Evolutionary conservation across 1,140 invertebrate species (phyloP), one percentile per base, ranked within the genome.

Genomic region (Atta colombica): DNA sequence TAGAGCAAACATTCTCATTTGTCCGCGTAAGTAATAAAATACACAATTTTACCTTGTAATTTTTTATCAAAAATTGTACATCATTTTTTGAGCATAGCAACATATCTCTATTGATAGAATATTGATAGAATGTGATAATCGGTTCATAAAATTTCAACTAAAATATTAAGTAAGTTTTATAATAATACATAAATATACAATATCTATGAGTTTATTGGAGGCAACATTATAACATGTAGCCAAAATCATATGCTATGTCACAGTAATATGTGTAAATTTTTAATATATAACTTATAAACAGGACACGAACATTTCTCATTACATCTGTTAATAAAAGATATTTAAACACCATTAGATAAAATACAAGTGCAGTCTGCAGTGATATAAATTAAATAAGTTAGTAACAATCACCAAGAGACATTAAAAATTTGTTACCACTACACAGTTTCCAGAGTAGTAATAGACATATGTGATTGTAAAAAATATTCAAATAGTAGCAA

Each of bases 161-260:
- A 78, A 58, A 8, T 39, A 81, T n/a, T 58, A 81, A 71, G 7
- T 58, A 81, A 71, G 7, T 66, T 45, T 45, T 31, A 4, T 51
- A 65, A 28, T 63, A 77, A 78, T 51, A 66, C 3, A 51, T 60
- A 14, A 60, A 75, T 78, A 65, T 65, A 66, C 10, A 63, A 51
- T 65, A 66, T 51, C 60, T 31, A 45, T 49, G 60, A 8, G 25
- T 51, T 78, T 78, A 78, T 78, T 78, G 8, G 28, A 75, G 55
- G 18, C 58, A 65, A 65, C 12, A 49, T 49, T 66, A 8, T 66
- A 78, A 66, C 18, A 25, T 35, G 63, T 77, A 65, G 55, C 18
- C 10, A 49, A 77, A 60, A 77, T n/a, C 8, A 77, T 61, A 31
- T 16, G 5, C 35, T 75, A 66, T 21, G 7, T 66, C 31, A 66